Conservation (phyloP, 2,797 vertebrate genomes). For the Halcyon leucocephala region DNA sequence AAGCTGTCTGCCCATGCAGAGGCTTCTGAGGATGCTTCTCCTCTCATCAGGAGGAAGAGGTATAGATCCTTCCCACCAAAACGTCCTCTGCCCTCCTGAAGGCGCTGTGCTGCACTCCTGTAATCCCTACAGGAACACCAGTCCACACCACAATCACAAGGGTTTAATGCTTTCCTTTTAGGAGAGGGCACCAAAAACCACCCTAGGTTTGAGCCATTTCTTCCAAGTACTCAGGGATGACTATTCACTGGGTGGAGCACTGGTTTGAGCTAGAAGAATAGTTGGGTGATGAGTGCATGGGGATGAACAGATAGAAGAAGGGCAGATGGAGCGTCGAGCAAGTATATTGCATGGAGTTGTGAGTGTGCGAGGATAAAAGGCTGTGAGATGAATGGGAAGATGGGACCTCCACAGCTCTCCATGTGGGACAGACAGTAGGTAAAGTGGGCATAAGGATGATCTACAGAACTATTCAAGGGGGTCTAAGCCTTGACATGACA, state of each 20-base stretch:
- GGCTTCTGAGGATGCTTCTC: background rate
- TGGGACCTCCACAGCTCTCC: background rate
- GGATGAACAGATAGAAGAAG: background rate
- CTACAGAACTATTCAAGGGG: background rate
- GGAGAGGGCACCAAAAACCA: background rate
- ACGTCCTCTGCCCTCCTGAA: background rate
- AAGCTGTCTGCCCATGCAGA: background rate
- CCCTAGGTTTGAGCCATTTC: background rate
- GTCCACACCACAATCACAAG: background rate
- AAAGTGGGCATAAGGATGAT: background rate
- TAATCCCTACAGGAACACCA: background rate
- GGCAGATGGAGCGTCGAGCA: background rate
- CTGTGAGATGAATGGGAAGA: background rate
- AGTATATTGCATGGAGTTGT: background rate
- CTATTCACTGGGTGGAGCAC: background rate
- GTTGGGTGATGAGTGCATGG: background rate
- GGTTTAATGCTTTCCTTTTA: background rate
- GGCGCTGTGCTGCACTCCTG: background rate
- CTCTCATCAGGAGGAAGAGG: background rate
- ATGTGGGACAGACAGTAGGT: background rate
- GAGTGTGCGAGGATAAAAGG: background rate
- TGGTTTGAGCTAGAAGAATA: background rate
- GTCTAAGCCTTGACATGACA: background rate
- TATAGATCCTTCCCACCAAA: background rate
- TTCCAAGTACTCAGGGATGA: background rate